Evolutionary conservation across 2,113 vertebrate genomes (phyloP).

Genomic region (Hippocampus comes): DNA sequence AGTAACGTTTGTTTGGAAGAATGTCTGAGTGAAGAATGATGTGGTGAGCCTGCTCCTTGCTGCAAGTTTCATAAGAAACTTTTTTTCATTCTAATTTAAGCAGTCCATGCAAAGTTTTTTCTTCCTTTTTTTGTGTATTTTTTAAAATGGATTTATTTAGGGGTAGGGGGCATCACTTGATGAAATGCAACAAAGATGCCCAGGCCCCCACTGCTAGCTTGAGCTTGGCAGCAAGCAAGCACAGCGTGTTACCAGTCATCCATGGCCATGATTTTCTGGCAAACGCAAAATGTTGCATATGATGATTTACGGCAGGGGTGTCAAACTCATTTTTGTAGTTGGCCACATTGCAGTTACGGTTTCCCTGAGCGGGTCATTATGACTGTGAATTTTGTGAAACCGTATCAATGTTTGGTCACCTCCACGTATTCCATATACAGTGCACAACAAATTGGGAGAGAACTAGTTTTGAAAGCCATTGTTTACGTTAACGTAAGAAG

Average conservation of each 20-base stretch:
- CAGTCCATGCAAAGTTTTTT: not conserved
- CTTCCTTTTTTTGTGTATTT: constrained; percentile 2
- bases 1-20: not conserved
- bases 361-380: too few relatives aligned
- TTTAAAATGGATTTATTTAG: too few relatives aligned
- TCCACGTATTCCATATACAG: too few relatives aligned
- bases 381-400: too few relatives aligned
- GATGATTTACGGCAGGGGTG: not conserved
- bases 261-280: constrained; percentile 13
- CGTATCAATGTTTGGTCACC: too few relatives aligned
- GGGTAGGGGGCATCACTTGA: constrained; percentile 17
- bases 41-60: not conserved
- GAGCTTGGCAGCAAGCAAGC: constrained; percentile 24
- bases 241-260: constrained; percentile 29
- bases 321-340: too few relatives aligned
- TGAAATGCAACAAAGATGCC: constrained; percentile 35
- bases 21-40: not conserved
- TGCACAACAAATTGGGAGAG: too few relatives aligned
- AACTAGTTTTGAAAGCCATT: too few relatives aligned
- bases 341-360: too few relatives aligned
- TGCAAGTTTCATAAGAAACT: not conserved
- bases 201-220: constrained; percentile 16
- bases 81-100: not conserved
- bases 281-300: not conserved
- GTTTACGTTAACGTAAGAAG: too few relatives aligned